Conservation (phyloP, 1,140 invertebrate genomes). For the Diprion similis region DNA sequence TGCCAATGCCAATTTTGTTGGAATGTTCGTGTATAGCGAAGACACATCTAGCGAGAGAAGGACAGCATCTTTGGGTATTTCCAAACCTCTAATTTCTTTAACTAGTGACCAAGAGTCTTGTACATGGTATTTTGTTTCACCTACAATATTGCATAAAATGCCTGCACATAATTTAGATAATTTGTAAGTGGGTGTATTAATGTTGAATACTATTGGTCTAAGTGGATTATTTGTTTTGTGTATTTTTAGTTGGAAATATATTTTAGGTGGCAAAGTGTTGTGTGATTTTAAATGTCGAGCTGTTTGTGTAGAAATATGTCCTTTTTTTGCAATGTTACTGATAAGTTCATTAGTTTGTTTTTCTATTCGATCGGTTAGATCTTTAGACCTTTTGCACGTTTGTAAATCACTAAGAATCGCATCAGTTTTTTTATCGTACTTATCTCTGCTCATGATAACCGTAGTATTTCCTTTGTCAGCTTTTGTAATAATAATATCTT, state of each 20-base stretch:
- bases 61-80: background rate
- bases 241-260: background rate
- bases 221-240: background rate
- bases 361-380: background rate
- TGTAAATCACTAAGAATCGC: background rate
- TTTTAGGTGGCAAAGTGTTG: background rate
- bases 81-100: background rate
- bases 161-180: background rate
- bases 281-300: background rate
- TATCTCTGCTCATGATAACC: background rate
- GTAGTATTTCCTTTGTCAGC: background rate
- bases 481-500: background rate
- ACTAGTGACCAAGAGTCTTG: background rate
- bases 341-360: background rate
- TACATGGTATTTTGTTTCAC: background rate
- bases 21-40: background rate
- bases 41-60: too few species aligned
- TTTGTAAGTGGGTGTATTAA: background rate
- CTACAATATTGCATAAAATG: background rate
- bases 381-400: background rate
- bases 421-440: background rate
- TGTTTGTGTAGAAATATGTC: background rate
- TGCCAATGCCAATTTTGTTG: background rate
- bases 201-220: background rate
- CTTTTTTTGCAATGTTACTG: background rate